Evolutionary conservation across 2,113 vertebrate genomes (phyloP).

Genomic region (Reinhardtius hippoglossoides): DNA sequence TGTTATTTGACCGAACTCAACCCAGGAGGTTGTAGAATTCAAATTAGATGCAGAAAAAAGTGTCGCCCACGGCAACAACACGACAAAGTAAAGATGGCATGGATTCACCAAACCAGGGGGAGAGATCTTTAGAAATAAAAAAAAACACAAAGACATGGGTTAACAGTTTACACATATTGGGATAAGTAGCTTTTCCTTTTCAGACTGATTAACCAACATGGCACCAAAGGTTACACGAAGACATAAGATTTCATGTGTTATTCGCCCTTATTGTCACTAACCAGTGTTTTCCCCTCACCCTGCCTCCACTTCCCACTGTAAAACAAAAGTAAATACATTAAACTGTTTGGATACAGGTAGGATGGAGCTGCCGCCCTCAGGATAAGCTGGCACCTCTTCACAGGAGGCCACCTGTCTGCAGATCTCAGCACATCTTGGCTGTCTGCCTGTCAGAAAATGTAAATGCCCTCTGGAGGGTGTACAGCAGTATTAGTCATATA

Average conservation of each 20-base stretch:
- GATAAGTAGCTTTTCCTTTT: background rate
- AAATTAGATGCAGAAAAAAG: background rate
- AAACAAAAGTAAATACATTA: constrained; percentile 50
- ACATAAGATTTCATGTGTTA: background rate
- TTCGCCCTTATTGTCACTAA: background rate
- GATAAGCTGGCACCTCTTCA: constrained; percentile 62
- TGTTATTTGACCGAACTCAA: background rate
- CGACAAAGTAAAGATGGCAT: background rate
- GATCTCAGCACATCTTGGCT: constrained; percentile 48
- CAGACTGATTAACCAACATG: constrained; percentile 5
- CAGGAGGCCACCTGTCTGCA: constrained; percentile 52
- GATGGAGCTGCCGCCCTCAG: constrained; percentile 38
- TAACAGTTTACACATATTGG: too few relatives aligned
- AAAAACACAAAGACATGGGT: background rate
- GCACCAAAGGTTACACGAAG: background rate
- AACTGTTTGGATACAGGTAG: constrained; percentile 35
- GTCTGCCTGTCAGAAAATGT: constrained; percentile 44
- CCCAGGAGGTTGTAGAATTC: background rate
- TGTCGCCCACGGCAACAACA: background rate
- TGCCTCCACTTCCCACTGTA: background rate
- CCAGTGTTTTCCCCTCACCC: background rate
- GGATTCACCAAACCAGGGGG: background rate
- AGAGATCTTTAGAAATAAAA: background rate
- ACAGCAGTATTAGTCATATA: constrained; percentile 20
- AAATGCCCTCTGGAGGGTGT: constrained; percentile 36